Conservation (phyloP, 2,113 vertebrate species). For the Corythornis cristatus region DNA sequence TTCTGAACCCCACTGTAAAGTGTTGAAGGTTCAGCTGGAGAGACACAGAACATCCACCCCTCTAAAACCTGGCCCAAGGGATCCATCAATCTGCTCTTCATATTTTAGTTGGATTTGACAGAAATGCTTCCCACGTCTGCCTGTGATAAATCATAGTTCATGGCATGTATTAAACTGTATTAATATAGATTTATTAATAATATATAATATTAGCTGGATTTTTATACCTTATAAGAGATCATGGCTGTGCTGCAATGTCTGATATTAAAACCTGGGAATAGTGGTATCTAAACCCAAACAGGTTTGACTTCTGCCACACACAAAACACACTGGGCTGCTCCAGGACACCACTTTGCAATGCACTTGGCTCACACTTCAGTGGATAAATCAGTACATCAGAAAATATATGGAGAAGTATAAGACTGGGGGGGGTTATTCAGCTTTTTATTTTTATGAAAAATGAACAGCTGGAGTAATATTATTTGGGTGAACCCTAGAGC, state of each 20-base stretch:
- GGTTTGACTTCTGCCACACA: neutral
- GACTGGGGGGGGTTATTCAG: neutral
- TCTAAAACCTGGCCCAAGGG: neutral
- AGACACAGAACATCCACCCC: neutral
- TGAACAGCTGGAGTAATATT: neutral
- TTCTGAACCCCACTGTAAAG: neutral
- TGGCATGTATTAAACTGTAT: neutral
- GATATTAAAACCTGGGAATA: neutral
- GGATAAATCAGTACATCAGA: too few species aligned
- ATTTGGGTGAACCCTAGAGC: neutral
- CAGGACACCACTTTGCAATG: neutral
- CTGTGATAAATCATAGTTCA: neutral
- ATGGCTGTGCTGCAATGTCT: neutral
- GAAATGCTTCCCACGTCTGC: neutral
- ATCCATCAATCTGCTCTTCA: neutral
- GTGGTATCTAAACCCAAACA: neutral
- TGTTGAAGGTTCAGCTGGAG: neutral
- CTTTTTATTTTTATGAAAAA: slow-evolving; percentile 57
- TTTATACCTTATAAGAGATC: too few species aligned
- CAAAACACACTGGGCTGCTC: neutral
- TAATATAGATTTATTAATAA: neutral
- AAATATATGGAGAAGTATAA: neutral
- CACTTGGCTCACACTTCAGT: neutral
- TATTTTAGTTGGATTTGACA: neutral
- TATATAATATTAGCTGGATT: too few species aligned